Conservation (phyloP, 2,888 invertebrate genomes). For the Dugesia japonica region DNA sequence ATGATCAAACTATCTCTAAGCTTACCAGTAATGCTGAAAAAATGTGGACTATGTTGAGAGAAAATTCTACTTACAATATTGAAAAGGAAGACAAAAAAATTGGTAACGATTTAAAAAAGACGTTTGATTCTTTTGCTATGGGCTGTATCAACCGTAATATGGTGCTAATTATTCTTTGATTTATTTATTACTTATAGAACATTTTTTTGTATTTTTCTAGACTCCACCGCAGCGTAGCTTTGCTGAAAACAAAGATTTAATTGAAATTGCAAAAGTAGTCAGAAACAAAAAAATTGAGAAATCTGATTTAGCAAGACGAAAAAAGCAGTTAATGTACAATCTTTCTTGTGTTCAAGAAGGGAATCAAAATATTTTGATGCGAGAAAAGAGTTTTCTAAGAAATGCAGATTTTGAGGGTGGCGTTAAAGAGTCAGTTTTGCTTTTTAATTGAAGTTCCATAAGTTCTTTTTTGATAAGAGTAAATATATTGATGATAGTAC, state of each 20-base stretch:
- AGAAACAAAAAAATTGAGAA: neutral
- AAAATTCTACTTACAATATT: neutral
- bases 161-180: neutral
- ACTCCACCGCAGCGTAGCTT: neutral
- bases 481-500: too few relatives aligned
- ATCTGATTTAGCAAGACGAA: neutral
- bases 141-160: neutral
- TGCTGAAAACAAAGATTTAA: neutral
- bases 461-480: too few relatives aligned
- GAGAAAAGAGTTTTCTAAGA: neutral
- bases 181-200: neutral
- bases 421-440: neutral
- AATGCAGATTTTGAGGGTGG: neutral
- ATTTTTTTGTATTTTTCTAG: neutral
- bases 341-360: neutral
- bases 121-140: neutral
- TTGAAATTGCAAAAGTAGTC: neutral
- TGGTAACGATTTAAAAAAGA: neutral
- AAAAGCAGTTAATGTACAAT: neutral
- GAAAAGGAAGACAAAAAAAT: neutral
- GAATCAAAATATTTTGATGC: neutral
- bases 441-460: too few relatives aligned
- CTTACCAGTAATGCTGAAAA: conserved; percentile 3
- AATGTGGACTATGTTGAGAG: neutral
- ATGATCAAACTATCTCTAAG: neutral